Conservation (phyloP, 2,888 invertebrate species). For the Eupithecia pulchellata region DNA sequence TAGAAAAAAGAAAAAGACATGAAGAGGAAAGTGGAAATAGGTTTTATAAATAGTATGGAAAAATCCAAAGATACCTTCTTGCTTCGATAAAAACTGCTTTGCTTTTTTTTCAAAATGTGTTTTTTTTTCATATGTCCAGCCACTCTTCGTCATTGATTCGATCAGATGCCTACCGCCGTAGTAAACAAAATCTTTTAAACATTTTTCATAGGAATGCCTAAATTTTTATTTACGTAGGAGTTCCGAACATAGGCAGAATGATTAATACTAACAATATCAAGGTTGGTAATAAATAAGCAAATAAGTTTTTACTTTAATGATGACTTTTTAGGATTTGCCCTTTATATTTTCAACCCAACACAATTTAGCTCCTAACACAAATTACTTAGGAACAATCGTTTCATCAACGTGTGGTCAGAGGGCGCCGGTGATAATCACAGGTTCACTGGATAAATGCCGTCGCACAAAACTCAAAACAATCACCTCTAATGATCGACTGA, state of each 20-base stretch:
- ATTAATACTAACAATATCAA: not conserved
- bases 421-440: slow-evolving; percentile 42
- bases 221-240: not conserved
- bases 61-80: not conserved
- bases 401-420: slow-evolving; percentile 78
- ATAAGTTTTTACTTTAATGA: not conserved
- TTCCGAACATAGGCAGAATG: not conserved
- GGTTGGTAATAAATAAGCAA: not conserved
- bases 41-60: not conserved
- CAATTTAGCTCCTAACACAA: slow-evolving; percentile 4
- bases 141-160: not conserved
- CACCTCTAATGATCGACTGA: slow-evolving; percentile 66
- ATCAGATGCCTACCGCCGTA: too few relatives aligned
- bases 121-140: not conserved
- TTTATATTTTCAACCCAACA: not conserved
- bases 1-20: too few relatives aligned
- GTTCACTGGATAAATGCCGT: slow-evolving; percentile 56
- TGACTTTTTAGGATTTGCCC: not conserved
- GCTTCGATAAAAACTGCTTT: not conserved
- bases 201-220: not conserved
- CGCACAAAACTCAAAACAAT: slow-evolving; percentile 71
- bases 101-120: not conserved
- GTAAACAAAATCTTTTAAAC: not conserved
- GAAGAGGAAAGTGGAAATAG: not conserved
- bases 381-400: slow-evolving; percentile 68